Evolutionary conservation across 2,888 invertebrate genomes (phyloP), one percentile per base, ranked within the genome.

Genomic region (Acrocera orbiculus): DNA sequence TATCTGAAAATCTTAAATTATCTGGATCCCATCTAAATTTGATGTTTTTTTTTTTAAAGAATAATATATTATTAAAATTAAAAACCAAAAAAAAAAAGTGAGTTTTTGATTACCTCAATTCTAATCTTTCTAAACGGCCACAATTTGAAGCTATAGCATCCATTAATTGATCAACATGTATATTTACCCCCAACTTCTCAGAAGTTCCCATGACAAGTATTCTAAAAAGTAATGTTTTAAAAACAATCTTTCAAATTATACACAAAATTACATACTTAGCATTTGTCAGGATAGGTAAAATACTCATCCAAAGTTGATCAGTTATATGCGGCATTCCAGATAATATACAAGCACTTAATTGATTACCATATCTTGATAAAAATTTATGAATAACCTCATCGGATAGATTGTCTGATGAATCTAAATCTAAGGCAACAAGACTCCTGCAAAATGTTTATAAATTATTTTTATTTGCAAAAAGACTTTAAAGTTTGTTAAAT

Each of bases 251-350:
- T 19, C 5, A 7, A n/a, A 13, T 13, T 35, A 5, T 15, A 11
- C n/a, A 16, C 8, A 32, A 16, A 27, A 19, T 19, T 14, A 49
- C 65, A 62, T 53, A 95, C 96, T 78, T 89, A 46, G 90, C 81
- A 54, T 93, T 92, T 37, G 75, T 77, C 32, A 99, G 65, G 42
- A 87, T 76, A 2, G 92, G 89, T 43, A 99, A 67, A 42, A 93
- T 82, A 46, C 86, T 82, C 65, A 90, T 86, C 93, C 96, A 98
- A 44, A 99, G 73, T 53, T 92, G 89, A 64, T 99, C 98, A 1
- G 95, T 92, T 47, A 98, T 83, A 56, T 96, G 95, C 1, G 95
- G 83, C 80, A 98, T 96, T 28, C 98, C 93, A 37, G 87, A 83
- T 17, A 95, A 64, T 39, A 77, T 75, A 26, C 95, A 68, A 0